Conservation (phyloP, 2,888 invertebrate genomes). For the Acholoe squamosa region DNA sequence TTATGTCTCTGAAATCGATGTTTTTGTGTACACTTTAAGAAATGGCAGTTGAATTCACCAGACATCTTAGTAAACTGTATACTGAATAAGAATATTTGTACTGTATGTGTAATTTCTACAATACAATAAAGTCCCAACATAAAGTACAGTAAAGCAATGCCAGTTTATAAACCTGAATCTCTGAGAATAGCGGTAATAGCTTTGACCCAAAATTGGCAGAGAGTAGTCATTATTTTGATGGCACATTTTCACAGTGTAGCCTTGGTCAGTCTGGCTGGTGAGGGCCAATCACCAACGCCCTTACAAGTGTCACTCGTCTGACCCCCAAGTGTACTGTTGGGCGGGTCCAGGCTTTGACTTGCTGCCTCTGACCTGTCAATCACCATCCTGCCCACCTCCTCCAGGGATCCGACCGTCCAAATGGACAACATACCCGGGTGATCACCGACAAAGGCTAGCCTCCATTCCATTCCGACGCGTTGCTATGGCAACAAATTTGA, state of each 20-base stretch:
- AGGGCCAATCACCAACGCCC: constrained; percentile 18
- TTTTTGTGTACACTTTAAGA: no score
- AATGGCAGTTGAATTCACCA: no score
- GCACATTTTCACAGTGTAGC: background rate
- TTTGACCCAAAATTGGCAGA: background rate
- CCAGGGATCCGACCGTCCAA: constrained; percentile 11
- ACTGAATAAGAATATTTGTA: no score
- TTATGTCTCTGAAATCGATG: no score
- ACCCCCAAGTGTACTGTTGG: constrained; percentile 31
- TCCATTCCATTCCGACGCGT: constrained; percentile 30
- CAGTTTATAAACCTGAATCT: no score
- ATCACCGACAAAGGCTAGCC: constrained; percentile 53
- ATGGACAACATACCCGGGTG: constrained; percentile 54
- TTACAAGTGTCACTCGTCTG: constrained; percentile 45
- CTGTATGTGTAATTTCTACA: no score
- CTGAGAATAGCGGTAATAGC: no score
- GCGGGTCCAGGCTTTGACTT: constrained; percentile 17
- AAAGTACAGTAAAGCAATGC: no score
- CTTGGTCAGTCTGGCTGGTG: constrained; percentile 1
- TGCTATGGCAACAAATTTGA: constrained; percentile 52
- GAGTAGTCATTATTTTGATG: background rate
- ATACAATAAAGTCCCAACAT: no score
- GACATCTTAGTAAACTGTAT: no score
- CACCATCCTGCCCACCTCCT: background rate
- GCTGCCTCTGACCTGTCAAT: constrained; percentile 48